Conservation (phyloP, 2,797 vertebrate species). For the Rhynchotus rufescens region DNA sequence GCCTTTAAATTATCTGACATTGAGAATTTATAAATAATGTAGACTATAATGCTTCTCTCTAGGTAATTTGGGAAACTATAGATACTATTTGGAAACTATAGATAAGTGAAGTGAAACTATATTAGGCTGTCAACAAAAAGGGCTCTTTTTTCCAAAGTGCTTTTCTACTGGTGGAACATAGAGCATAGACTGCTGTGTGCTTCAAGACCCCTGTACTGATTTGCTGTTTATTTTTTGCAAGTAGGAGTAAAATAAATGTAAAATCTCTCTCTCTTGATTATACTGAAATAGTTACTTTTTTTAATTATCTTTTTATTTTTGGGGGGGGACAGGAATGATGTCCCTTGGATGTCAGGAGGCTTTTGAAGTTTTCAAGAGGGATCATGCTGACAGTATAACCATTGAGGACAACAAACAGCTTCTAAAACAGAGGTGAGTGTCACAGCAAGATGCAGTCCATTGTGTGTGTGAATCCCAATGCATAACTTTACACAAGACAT, state of each 20-base stretch:
- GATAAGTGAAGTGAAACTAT: neutral
- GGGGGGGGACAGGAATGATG: conserved; percentile 71
- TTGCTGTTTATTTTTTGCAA: conserved; percentile 10
- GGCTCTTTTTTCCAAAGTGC: neutral
- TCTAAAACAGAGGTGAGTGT: conserved; percentile 89
- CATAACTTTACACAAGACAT: neutral
- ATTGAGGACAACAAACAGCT: conserved; percentile 89
- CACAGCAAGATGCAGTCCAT: neutral
- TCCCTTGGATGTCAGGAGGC: conserved; percentile 90
- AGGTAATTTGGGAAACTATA: neutral
- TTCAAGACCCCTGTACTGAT: neutral
- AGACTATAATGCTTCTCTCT: neutral
- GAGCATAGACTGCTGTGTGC: neutral
- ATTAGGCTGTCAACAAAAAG: neutral
- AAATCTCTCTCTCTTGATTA: neutral
- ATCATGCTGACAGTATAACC: conserved; percentile 85
- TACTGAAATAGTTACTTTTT: conserved; percentile 20
- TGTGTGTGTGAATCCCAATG: neutral
- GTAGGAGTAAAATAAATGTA: neutral
- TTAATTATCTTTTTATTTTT: conserved; percentile 25
- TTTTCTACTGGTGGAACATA: neutral
- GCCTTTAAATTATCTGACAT: neutral
- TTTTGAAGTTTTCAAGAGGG: conserved; percentile 89
- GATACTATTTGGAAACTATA: no score
- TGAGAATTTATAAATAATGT: neutral